Base-by-base conservation (phyloP, 1,140 invertebrate genomes). In the Lamellibrachia luymesi region DNA sequence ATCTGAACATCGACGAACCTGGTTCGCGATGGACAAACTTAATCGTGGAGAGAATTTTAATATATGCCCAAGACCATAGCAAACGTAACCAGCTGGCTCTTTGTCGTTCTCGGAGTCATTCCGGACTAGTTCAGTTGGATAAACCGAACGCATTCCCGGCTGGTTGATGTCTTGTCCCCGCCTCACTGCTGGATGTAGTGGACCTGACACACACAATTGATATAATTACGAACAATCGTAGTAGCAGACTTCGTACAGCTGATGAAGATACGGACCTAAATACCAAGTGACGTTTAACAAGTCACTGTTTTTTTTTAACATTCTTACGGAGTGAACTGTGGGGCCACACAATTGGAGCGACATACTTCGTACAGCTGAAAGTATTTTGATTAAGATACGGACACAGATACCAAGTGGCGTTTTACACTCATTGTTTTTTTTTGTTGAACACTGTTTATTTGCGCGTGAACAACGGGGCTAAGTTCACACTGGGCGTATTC, bases 151-250 rank as follows among this genome's bases (percentile, higher is more conserved):
- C 13, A 22, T 80, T 80, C 64, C 13, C 13, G 13, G 64, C 13
- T 0, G 25, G 64, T 22, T 17, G 64, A 80, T 90, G 2, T 90
- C 92, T 25, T 92, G 1, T 93, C 56, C n/a, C 90, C 92, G 38
- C 50, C 92, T 90, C 56, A 51, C 64, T 90, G 91, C 92, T 90
- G 92, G 92, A 92, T 92, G 64, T 13, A 90, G 27, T 90, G 13
- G 49, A 91, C 51, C 91, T 2, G 25, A 80, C 64, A 22, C 25
- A 22, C 25, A 22, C 64, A 80, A 22, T 80, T 80, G 64, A 80
- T 80, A 80, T 22, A 80, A 80, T 80, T 80, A 80, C 64, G 13
- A 80, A 17, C 64, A 80, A 80, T 22, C 52, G 2, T 10, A 10
- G 64, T 80, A 80, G 25, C 7, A 80, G 64, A 80, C 64, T 80